Base-by-base conservation (phyloP, 2,797 vertebrate species). In the Halcyon smyrnensis region DNA sequence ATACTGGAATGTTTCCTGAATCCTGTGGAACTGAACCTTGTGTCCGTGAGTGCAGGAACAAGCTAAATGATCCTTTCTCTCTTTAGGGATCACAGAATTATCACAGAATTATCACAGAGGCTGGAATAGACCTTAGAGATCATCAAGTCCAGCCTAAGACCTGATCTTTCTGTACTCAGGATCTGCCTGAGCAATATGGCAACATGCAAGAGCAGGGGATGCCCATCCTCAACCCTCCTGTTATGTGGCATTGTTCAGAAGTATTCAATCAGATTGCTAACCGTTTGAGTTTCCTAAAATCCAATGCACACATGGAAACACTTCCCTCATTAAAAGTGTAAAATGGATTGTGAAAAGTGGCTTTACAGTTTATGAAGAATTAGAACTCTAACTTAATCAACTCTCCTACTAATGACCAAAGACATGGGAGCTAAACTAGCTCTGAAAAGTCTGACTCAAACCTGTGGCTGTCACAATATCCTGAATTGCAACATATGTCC, bases 401-500 rank as follows among this genome's bases (percentile, higher is more conserved):
- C 7, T 41, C 16, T 86, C 6, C 51, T 59, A 39, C 25, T 30
- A 54, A 21, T 70, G 39, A 43, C 34, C 21, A 17, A 63, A 68
- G 19, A 28, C 2, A 0, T 21, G 5, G 21, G 19, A 73, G 36
- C 30, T 57, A 62, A 36, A 78, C 15, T 51, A 73, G 30, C 60
- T 87, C 50, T 63, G 34, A 63, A n/a, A 48, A 83, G 15, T 53
- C n/a, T 28, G 9, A 53, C 27, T 56, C 15, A 56, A 39, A 73
- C 21, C 21, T 30, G 23, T 59, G 32, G 19, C 23, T 59, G 8
- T 37, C 56, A 68, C 2, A 6, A 6, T 43, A 64, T 25, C 24
- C 19, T 0, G 1, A 83, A 59, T 8, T 48, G 39, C 0, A 0
- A n/a, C 8, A 68, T 19, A 45, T 15, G 7, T 32, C 45, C 27